These are phyloP conservation scores for Stegastes partitus DNA, from an alignment of 2,113 vertebrate species.

Conservation along the genomic window DNA sequence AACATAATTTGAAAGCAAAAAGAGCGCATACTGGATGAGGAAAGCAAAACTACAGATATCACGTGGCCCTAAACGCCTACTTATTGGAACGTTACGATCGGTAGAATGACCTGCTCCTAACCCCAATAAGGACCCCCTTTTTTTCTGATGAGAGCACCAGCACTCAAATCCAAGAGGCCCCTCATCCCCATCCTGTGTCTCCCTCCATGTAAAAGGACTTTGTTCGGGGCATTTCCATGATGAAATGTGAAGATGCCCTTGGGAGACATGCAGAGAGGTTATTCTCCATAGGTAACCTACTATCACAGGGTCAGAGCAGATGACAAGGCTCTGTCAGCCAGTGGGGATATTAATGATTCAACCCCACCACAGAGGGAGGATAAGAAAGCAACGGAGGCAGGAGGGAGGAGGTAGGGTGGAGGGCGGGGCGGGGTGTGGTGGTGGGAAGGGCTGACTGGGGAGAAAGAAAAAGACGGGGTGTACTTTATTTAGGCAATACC, in stretches of 20 bases:
- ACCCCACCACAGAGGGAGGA: conserved; percentile 56
- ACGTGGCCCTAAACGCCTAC: neutral
- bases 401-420: neutral
- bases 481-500: conserved; percentile 10
- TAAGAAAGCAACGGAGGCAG: conserved; percentile 26
- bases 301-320: conserved; percentile 77
- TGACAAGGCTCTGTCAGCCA: conserved; percentile 79
- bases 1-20: neutral
- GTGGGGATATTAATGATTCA: conserved; percentile 80
- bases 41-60: neutral
- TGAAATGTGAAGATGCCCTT: conserved; percentile 81
- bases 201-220: conserved; percentile 59
- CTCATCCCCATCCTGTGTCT: conserved; percentile 26
- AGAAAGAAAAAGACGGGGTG: neutral
- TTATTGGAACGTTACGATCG: neutral
- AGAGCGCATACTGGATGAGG: neutral
- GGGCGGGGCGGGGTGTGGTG: conserved; percentile 2
- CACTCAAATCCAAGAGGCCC: conserved; percentile 44
- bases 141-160: conserved; percentile 24
- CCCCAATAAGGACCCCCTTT: conserved; percentile 17
- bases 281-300: conserved; percentile 76
- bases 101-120: conserved; percentile 27
- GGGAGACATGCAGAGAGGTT: conserved; percentile 72
- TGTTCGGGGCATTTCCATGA: conserved; percentile 69
- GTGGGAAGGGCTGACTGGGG: neutral